phyloP scores from a whole-genome alignment of 2,113 vertebrate species.

The Mirounga angustirostris region DNA sequence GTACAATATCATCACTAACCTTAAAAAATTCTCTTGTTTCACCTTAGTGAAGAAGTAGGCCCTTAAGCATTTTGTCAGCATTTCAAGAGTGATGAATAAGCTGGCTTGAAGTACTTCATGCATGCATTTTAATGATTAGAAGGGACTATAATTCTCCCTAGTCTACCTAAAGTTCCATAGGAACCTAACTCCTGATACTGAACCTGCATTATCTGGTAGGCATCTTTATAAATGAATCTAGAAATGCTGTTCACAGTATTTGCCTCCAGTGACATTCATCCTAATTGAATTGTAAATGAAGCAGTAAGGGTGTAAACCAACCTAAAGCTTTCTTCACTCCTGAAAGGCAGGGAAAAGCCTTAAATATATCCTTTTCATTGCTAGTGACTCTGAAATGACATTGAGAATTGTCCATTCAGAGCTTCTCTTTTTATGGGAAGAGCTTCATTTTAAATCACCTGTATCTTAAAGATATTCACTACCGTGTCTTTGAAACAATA shows the following conservation, averaged over 20 bases:
- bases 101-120: conserved; percentile 70
- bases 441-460: neutral
- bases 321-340: neutral
- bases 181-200: conserved; percentile 77
- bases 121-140: conserved; percentile 81
- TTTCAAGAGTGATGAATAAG: conserved; percentile 79
- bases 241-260: conserved; percentile 82
- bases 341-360: conserved; percentile 61
- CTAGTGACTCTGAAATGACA: conserved; percentile 48
- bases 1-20: neutral
- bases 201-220: conserved; percentile 77
- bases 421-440: neutral
- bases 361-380: neutral
- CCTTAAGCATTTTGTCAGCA: conserved; percentile 67
- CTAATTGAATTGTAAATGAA: conserved; percentile 87
- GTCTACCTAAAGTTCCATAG: conserved; percentile 74
- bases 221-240: conserved; percentile 84
- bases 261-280: conserved; percentile 80
- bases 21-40: conserved; percentile 54
- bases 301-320: conserved; percentile 79
- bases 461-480: neutral
- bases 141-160: conserved; percentile 74
- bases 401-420: neutral
- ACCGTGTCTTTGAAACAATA: neutral
- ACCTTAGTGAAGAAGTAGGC: conserved; percentile 50